Conservation (phyloP, 2,113 vertebrate species). For the Rana temporaria region DNA sequence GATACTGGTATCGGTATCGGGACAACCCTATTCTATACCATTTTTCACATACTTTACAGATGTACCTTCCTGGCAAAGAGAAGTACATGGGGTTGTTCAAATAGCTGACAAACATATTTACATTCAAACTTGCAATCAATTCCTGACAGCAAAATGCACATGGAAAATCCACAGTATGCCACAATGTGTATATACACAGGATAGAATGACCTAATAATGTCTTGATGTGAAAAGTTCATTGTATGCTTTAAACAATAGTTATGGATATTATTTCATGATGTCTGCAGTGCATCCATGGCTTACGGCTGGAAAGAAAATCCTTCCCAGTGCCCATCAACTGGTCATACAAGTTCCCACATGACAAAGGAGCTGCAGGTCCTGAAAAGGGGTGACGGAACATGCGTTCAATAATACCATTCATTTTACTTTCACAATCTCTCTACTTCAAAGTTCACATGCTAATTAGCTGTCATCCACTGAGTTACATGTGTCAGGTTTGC, state of each 20-base stretch:
- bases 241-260: neutral
- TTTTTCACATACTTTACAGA: too few relatives aligned
- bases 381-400: constrained; percentile 11
- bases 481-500: constrained; percentile 17
- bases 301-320: constrained; percentile 34
- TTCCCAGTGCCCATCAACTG: constrained; percentile 1
- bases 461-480: constrained; percentile 17
- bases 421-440: constrained; percentile 6
- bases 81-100: too few relatives aligned
- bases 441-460: constrained; percentile 26
- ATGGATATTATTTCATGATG: constrained; percentile 28
- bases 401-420: constrained; percentile 10
- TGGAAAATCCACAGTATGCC: too few relatives aligned
- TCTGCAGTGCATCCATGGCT: constrained; percentile 30
- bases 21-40: too few relatives aligned
- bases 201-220: neutral
- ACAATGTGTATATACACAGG: too few relatives aligned
- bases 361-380: constrained; percentile 31
- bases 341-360: constrained; percentile 32
- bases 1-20: too few relatives aligned
- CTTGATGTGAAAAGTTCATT: neutral
- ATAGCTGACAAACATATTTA: too few relatives aligned
- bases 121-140: too few relatives aligned
- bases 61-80: too few relatives aligned
- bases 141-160: too few relatives aligned